These are phyloP conservation scores for Argynnis bischoffii DNA, from an alignment of 2,888 invertebrate genomes.

Conservation along the genomic window DNA sequence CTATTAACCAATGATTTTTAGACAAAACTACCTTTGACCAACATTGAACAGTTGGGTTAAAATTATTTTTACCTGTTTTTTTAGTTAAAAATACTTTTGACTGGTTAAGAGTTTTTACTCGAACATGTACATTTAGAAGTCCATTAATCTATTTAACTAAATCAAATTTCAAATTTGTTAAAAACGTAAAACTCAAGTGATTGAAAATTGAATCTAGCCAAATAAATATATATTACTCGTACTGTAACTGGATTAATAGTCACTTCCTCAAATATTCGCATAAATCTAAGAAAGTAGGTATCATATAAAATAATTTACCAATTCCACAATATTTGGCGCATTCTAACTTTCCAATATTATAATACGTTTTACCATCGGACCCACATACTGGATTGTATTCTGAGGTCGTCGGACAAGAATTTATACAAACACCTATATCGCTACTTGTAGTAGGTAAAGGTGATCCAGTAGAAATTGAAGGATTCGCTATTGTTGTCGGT, in stretches of 20 bases:
- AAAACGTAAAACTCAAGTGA: background rate
- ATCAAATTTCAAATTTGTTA: background rate
- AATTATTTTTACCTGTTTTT: no score
- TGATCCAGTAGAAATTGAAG: background rate
- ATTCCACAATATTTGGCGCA: slow-evolving; percentile 45
- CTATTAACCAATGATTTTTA: no score
- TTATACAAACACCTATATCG: slow-evolving; percentile 20
- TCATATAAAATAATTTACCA: slow-evolving; percentile 38
- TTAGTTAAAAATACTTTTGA: no score
- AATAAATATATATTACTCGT: no score
- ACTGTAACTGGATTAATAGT: no score
- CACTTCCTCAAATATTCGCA: no score
- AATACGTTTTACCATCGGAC: slow-evolving; percentile 41
- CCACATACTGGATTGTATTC: slow-evolving; percentile 43
- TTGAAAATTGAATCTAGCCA: no score
- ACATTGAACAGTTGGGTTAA: no score
- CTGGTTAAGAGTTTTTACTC: no score
- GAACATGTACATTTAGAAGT: no score
- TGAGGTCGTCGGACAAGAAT: slow-evolving; percentile 28
- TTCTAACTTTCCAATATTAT: slow-evolving; percentile 40
- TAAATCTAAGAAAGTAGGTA: background rate
- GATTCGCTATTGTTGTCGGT: slow-evolving; percentile 6
- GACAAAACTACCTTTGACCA: no score
- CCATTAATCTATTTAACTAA: no score
- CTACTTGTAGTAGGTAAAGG: slow-evolving; percentile 9